Conservation (phyloP, 1,140 invertebrate species). For the Lepidurus apus region DNA sequence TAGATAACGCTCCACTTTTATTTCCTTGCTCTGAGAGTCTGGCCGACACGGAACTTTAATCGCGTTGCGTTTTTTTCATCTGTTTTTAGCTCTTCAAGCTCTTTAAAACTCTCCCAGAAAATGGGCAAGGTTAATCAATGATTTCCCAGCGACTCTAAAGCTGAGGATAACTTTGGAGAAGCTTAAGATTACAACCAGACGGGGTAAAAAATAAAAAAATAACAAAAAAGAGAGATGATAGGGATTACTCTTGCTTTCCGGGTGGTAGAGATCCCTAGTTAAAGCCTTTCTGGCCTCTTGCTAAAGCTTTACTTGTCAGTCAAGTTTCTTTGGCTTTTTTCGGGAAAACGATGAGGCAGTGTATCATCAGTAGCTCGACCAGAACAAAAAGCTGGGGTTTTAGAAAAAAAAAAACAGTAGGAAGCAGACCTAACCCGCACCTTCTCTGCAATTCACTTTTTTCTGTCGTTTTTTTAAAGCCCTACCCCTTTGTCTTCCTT, state of each 20-base stretch:
- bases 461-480: neutral
- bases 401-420: neutral
- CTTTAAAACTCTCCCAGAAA: neutral
- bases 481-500: neutral
- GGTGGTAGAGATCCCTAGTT: neutral
- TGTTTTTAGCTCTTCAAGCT: neutral
- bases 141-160: neutral
- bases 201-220: neutral
- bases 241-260: constrained; percentile 2
- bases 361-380: neutral
- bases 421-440: neutral
- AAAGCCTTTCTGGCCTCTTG: neutral
- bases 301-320: neutral
- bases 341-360: neutral
- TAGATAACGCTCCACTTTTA: too few relatives aligned
- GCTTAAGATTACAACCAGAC: neutral
- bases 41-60: neutral
- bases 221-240: neutral
- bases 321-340: neutral
- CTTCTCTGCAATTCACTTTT: constrained; percentile 12
- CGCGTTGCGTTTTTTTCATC: neutral
- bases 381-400: neutral
- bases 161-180: neutral
- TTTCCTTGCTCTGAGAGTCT: neutral
- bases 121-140: neutral